These are phyloP conservation scores for Rhodophaea formosa DNA, from an alignment of 2,888 invertebrate species.

Conservation along the genomic window DNA sequence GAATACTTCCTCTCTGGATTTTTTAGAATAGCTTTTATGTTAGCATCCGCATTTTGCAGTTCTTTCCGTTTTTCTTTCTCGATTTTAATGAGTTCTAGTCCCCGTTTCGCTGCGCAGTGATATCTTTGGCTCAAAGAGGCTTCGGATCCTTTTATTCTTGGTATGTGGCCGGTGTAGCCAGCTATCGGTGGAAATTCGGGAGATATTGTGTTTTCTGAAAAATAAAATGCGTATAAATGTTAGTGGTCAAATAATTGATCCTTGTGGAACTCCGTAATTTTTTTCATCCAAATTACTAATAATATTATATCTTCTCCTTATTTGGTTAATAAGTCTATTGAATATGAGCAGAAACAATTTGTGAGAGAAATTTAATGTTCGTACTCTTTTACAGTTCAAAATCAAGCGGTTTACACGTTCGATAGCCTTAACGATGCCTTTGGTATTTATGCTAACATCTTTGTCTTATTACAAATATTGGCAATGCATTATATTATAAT, in stretches of 20 bases:
- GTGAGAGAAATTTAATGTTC: background rate
- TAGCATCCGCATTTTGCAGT: slow-evolving; percentile 59
- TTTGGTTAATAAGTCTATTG: background rate
- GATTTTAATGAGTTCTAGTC: slow-evolving; percentile 80
- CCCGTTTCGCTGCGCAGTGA: slow-evolving; percentile 84
- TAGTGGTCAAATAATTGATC: slow-evolving; percentile 12
- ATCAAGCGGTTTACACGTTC: slow-evolving; percentile 27
- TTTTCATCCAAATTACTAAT: background rate
- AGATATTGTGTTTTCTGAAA: slow-evolving; percentile 83
- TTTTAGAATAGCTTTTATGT: slow-evolving; percentile 64
- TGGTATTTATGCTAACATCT: background rate
- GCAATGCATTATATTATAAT: too few species aligned
- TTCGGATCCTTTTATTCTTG: slow-evolving; percentile 84
- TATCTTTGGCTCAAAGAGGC: slow-evolving; percentile 85
- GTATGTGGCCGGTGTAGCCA: slow-evolving; percentile 88
- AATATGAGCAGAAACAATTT: background rate
- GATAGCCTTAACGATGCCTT: slow-evolving; percentile 18
- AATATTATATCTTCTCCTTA: background rate
- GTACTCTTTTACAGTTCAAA: background rate
- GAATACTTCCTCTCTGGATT: slow-evolving; percentile 68
- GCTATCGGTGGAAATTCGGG: slow-evolving; percentile 86
- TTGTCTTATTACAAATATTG: too few species aligned
- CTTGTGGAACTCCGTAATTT: background rate
- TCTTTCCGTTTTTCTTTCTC: slow-evolving; percentile 77
- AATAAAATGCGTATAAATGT: slow-evolving; percentile 13